Conservation (phyloP, 2,113 vertebrate species). For the Tetrax tetrax region DNA sequence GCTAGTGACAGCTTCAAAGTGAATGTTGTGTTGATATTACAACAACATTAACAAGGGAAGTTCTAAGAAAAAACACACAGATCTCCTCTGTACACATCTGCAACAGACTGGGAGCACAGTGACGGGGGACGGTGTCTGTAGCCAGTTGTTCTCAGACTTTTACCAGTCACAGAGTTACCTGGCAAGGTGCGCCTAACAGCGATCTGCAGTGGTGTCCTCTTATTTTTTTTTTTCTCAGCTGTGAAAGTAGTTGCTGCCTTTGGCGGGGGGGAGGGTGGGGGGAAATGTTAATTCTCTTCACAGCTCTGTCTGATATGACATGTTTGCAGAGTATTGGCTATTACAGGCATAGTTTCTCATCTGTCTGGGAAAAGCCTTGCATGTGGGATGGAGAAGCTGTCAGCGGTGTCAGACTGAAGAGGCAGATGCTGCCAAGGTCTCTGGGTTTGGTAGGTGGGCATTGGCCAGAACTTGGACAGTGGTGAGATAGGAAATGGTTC, state of each 20-base stretch:
- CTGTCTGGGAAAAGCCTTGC: neutral
- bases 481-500: neutral
- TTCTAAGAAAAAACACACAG: neutral
- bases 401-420: neutral
- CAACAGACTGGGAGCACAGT: neutral
- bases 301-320: neutral
- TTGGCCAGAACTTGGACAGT: neutral
- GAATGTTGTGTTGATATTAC: neutral
- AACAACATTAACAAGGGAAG: neutral
- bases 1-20: neutral
- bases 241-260: neutral
- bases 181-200: too few relatives aligned
- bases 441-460: neutral
- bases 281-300: neutral
- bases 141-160: neutral
- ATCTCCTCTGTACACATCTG: neutral
- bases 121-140: neutral
- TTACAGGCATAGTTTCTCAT: neutral
- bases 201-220: neutral
- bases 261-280: fast-evolving
- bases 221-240: neutral
- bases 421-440: neutral
- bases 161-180: neutral
- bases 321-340: neutral
- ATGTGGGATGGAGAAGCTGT: neutral